phyloP scores from a whole-genome alignment of 2,888 invertebrate species.

The Nomada goodeniana region DNA sequence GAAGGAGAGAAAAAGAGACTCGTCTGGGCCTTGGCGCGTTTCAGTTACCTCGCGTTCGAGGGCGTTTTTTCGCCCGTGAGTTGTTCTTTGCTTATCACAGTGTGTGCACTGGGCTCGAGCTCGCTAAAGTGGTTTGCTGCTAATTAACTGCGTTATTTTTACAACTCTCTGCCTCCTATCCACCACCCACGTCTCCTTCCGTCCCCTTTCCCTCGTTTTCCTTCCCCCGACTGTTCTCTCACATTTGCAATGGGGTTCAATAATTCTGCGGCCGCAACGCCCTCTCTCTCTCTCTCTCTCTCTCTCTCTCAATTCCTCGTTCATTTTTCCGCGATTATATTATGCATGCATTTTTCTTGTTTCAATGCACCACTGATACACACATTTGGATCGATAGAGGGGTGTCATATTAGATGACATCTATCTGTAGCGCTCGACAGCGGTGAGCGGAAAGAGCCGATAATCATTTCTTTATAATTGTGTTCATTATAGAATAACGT shows the following conservation, averaged over 20 bases:
- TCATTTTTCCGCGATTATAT: conserved; percentile 1
- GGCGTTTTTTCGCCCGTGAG: conserved; percentile 74
- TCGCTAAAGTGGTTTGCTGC: conserved; percentile 79
- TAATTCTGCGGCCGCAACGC: conserved; percentile 60
- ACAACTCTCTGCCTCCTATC: conserved; percentile 65
- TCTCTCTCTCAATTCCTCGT: conserved; percentile 5
- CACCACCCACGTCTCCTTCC: conserved; percentile 50
- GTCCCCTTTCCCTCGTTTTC: conserved; percentile 43
- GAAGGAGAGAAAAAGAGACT: conserved; percentile 40
- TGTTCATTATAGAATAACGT: no score
- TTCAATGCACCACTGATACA: not conserved
- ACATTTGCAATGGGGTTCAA: conserved; percentile 70
- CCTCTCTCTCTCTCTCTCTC: conserved; percentile 29
- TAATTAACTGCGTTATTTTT: conserved; percentile 83
- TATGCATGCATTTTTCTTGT: conserved; percentile 17
- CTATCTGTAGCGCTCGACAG: not conserved
- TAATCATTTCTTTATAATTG: no score
- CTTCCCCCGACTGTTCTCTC: conserved; percentile 55
- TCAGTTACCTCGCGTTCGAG: conserved; percentile 78
- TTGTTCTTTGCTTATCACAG: conserved; percentile 81
- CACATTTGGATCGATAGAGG: not conserved
- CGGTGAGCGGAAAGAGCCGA: no score
- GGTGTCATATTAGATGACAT: not conserved
- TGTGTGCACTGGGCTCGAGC: conserved; percentile 76
- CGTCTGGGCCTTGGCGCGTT: conserved; percentile 67